Base-by-base conservation (phyloP, 1,140 invertebrate species). In the Mya arenaria region DNA sequence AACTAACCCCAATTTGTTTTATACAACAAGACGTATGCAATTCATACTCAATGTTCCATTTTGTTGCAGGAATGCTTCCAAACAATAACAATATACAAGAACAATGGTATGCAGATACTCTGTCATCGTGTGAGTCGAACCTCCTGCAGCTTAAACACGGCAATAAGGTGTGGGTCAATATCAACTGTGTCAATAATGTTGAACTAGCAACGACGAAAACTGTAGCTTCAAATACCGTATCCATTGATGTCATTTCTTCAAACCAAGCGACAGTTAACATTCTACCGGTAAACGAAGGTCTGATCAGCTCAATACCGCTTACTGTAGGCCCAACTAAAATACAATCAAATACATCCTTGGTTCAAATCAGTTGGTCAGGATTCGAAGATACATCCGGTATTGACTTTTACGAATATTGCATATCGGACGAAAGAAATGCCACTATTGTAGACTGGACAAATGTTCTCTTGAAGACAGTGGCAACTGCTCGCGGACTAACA, bases 111-210 rank as follows among this genome's bases (percentile, higher is more conserved):
- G n/a, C n/a, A n/a, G n/a, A n/a, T n/a, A n/a, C n/a, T n/a, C n/a
- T n/a, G n/a, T n/a, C n/a, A n/a, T n/a, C n/a, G n/a, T n/a, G n/a
- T n/a, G n/a, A n/a, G n/a, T n/a, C n/a, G n/a, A n/a, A n/a, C n/a
- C n/a, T n/a, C 1, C n/a, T 52, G 10, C 2, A 48, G 0, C 41
- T 28, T 13, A 0, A 48, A 52, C 66, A 69, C 36, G 66, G 66
- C 25, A 48, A 69, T 5, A 13, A 8, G 30, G 15, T 69, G 1
- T 69, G 32, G 30, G 66, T 32, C 4, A 2, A 15, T 69, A n/a
- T 69, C 25, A 69, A 52, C 17, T 69, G 66, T 30, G 36, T 69
- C 13, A 69, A 69, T n/a, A 48, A 28, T 30, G 23, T 69, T 48
- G 66, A 69, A 69, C 6, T 69, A 28, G 39, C 41, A 4, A 23